phyloP scores from a whole-genome alignment of 2,797 vertebrate species.

The Pitangus sulphuratus region DNA sequence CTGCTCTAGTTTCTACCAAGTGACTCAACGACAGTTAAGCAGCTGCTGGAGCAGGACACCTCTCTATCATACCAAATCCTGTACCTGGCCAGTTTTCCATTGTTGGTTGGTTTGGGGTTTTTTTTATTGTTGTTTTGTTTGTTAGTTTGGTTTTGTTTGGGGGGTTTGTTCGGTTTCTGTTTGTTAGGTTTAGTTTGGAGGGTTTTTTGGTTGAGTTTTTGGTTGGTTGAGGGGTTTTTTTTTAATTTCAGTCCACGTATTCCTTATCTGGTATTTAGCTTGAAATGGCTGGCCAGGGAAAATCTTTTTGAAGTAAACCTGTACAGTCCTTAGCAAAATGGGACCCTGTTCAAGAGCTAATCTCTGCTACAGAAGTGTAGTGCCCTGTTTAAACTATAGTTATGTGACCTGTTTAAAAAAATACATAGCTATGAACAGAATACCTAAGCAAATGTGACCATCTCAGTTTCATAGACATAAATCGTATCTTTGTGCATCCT shows the following conservation, averaged over 20 bases:
- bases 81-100: not conserved
- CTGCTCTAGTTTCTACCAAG: slow-evolving; percentile 56
- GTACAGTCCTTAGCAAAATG: not conserved
- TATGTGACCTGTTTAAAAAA: not conserved
- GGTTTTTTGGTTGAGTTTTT: not conserved
- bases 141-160: not conserved
- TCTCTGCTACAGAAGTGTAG: not conserved
- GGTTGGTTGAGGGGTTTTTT: not conserved
- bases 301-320: not conserved
- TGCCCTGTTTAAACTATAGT: not conserved
- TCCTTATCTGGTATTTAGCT: not conserved
- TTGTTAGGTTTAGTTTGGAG: not conserved
- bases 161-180: not conserved
- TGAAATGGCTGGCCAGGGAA: not conserved
- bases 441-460: not conserved
- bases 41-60: slow-evolving; percentile 2
- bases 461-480: not conserved
- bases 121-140: not conserved
- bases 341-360: not conserved
- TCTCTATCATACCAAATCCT: not conserved
- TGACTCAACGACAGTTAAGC: slow-evolving; percentile 44
- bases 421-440: not conserved
- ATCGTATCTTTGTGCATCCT: not conserved
- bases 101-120: not conserved
- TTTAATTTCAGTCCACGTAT: not conserved